Evolutionary conservation across 2,113 vertebrate species (phyloP).

Genomic region (Numenius arquata): DNA sequence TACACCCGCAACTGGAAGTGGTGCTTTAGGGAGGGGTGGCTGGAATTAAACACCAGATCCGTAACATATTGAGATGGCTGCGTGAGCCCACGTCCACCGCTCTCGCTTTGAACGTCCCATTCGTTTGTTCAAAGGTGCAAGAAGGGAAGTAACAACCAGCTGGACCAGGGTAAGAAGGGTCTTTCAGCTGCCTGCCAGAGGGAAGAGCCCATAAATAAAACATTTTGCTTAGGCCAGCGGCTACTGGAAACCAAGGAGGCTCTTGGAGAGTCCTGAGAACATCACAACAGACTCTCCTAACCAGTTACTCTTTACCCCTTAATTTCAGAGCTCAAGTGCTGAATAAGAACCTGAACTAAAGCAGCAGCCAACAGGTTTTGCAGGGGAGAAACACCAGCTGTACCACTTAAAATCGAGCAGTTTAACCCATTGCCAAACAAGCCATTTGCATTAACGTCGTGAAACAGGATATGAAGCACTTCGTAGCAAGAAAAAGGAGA

Average conservation of each 20-base stretch:
- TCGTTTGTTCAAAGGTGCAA: background rate
- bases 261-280: background rate
- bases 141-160: background rate
- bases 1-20: fast-evolving
- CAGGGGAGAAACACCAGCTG: background rate
- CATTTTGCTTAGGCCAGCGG: background rate
- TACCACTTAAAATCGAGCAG: background rate
- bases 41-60: background rate
- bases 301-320: background rate
- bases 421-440: background rate
- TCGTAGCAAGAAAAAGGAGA: background rate
- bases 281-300: background rate
- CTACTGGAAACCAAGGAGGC: background rate
- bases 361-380: background rate
- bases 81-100: fast-evolving
- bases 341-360: background rate
- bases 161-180: background rate
- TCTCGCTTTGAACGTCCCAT: fast-evolving
- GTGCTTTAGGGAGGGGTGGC: background rate
- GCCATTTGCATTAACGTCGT: background rate
- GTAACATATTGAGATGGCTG: fast-evolving
- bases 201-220: background rate
- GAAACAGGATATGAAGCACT: constrained; percentile 35
- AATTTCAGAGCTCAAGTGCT: background rate
- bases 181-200: background rate